A percentile compares a stretch with the other conserved stretches of the same genome.
These are phyloP conservation scores for Sphyrna mokarran DNA, from an alignment of 2,113 vertebrate species.

Conservation along the genomic window DNA sequence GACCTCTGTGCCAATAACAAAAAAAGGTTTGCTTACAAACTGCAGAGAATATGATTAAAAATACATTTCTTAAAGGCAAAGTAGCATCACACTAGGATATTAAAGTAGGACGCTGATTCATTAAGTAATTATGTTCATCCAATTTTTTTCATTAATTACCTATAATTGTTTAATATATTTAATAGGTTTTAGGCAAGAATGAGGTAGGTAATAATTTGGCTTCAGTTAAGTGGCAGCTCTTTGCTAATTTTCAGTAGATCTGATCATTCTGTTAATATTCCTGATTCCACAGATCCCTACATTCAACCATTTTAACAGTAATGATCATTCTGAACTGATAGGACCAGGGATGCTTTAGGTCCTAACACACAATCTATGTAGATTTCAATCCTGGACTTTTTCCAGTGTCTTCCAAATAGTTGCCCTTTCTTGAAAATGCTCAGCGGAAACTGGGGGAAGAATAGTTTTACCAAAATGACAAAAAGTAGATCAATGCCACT, in stretches of 20 bases:
- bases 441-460: background rate
- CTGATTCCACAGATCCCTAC: background rate
- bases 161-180: background rate
- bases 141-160: background rate
- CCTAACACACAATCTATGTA: background rate
- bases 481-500: background rate
- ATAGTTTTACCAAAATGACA: background rate
- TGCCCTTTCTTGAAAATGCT: background rate
- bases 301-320: background rate
- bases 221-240: background rate
- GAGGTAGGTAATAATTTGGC: background rate
- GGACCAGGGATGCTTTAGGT: background rate
- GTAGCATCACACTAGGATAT: too few species aligned
- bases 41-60: too few species aligned
- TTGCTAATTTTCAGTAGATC: background rate
- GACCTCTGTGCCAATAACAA: too few species aligned
- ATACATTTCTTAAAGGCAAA: too few species aligned
- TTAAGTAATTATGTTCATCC: background rate
- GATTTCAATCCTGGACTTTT: background rate
- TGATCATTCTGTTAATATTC: background rate
- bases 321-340: background rate
- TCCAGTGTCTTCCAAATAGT: background rate
- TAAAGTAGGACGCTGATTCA: background rate
- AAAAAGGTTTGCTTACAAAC: too few species aligned
- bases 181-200: background rate